Conservation (phyloP, 2,797 vertebrate species). For the Tenualosa thibaudeaui region DNA sequence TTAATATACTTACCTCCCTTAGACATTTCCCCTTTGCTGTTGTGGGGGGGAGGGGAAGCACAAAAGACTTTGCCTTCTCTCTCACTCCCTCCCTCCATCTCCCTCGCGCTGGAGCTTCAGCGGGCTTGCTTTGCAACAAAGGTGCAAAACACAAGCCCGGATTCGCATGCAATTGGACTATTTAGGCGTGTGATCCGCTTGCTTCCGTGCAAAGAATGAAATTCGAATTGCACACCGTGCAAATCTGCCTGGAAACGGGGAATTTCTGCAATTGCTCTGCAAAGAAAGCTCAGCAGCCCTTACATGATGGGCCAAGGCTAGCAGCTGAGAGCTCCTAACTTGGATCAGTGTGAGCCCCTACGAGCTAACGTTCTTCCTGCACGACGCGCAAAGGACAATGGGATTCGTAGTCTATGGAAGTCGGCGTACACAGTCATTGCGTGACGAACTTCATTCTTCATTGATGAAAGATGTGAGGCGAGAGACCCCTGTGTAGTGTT, state of each 20-base stretch:
- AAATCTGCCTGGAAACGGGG: constrained; percentile 67
- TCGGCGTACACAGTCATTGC: not conserved
- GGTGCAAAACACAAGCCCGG: constrained; percentile 85
- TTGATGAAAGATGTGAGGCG: not conserved
- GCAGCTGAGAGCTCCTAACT: constrained; percentile 90
- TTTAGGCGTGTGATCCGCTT: constrained; percentile 74
- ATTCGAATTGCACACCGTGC: constrained; percentile 76
- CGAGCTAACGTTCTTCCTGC: constrained; percentile 82
- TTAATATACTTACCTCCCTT: constrained; percentile 86
- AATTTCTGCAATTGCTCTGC: constrained; percentile 68
- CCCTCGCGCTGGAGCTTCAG: constrained; percentile 73
- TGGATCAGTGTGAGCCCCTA: constrained; percentile 80
- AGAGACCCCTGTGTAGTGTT: not conserved
- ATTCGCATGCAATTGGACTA: constrained; percentile 87
- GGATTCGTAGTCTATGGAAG: constrained; percentile 74
- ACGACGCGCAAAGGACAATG: constrained; percentile 68
- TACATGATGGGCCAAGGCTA: constrained; percentile 95
- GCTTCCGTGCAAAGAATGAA: constrained; percentile 71
- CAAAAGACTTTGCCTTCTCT: constrained; percentile 94
- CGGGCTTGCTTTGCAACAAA: constrained; percentile 87
- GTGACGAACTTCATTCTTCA: not conserved
- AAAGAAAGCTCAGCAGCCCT: constrained; percentile 84
- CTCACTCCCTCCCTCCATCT: constrained; percentile 83
- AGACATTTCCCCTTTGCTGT: constrained; percentile 92
- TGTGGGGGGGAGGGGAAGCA: constrained; percentile 91